phyloP scores from a whole-genome alignment of 1,140 invertebrate genomes.

The Pteromalus puparum region DNA sequence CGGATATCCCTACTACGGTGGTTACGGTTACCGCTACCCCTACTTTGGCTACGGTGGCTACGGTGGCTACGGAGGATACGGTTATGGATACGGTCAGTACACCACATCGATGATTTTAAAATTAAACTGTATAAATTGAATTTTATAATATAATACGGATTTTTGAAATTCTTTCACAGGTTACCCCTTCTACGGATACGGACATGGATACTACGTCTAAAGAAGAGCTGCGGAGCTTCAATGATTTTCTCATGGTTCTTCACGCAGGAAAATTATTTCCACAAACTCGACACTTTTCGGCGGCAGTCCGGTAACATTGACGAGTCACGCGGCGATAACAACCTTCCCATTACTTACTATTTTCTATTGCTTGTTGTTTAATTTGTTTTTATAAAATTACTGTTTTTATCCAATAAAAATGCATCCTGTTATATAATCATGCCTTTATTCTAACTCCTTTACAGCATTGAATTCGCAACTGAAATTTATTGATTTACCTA shows the following conservation, averaged over 20 bases:
- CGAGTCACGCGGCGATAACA: background rate
- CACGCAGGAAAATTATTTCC: conserved; percentile 17
- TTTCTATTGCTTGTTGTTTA: conserved; percentile 17
- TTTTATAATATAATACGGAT: background rate
- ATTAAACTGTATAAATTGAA: background rate
- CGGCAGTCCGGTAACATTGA: conserved; percentile 40
- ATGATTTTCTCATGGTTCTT: background rate
- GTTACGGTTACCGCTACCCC: conserved; percentile 46
- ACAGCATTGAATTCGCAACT: too few species aligned
- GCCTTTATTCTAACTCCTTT: background rate
- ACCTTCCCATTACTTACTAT: background rate
- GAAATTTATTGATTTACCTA: too few species aligned
- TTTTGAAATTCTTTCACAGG: conserved; percentile 51
- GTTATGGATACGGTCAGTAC: conserved; percentile 45
- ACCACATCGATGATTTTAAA: too few species aligned
- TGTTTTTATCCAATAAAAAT: conserved; percentile 39
- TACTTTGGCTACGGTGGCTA: conserved; percentile 55
- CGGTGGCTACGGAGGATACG: conserved; percentile 53
- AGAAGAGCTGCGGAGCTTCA: background rate
- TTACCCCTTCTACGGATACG: conserved; percentile 60
- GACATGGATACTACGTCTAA: conserved; percentile 57
- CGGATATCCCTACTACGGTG: conserved; percentile 42
- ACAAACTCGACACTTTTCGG: conserved; percentile 29
- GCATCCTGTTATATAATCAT: background rate
- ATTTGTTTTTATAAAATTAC: background rate